Conservation (phyloP, 2,888 invertebrate genomes). For the Nomada goodeniana region DNA sequence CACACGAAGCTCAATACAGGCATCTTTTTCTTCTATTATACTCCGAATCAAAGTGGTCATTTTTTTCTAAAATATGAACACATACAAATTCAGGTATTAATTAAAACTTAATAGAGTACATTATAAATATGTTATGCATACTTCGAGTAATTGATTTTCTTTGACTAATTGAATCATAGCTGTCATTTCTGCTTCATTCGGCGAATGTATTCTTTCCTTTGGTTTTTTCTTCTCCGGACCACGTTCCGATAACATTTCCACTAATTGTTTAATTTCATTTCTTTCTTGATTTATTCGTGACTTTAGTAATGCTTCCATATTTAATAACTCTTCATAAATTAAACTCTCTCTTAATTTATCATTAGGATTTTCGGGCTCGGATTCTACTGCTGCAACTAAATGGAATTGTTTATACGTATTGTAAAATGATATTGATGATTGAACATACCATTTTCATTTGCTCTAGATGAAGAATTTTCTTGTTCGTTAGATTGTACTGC, state of each 20-base stretch:
- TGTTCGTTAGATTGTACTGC: slow-evolving; percentile 37
- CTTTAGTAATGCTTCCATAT: slow-evolving; percentile 89
- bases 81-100: slow-evolving; percentile 5
- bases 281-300: slow-evolving; percentile 90
- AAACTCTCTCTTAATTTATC: slow-evolving; percentile 80
- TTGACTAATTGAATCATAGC: slow-evolving; percentile 85
- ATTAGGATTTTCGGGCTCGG: slow-evolving; percentile 73
- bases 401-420: slow-evolving; percentile 1
- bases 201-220: slow-evolving; percentile 78
- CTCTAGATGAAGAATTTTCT: slow-evolving; percentile 41
- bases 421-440: neutral
- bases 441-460: slow-evolving; percentile 54
- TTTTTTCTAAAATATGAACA: slow-evolving; percentile 85
- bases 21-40: slow-evolving; percentile 90
- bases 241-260: slow-evolving; percentile 75
- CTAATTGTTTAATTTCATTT: slow-evolving; percentile 89
- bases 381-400: slow-evolving; percentile 58
- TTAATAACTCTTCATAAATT: slow-evolving; percentile 85
- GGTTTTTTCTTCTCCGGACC: slow-evolving; percentile 73
- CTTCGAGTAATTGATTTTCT: slow-evolving; percentile 89
- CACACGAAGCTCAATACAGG: slow-evolving; percentile 90
- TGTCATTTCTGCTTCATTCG: slow-evolving; percentile 85
- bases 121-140: slow-evolving; percentile 50
- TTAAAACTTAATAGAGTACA: neutral
- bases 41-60: slow-evolving; percentile 88